Base-by-base conservation (phyloP, 2,888 invertebrate genomes). In the Nymphalis polychloros region DNA sequence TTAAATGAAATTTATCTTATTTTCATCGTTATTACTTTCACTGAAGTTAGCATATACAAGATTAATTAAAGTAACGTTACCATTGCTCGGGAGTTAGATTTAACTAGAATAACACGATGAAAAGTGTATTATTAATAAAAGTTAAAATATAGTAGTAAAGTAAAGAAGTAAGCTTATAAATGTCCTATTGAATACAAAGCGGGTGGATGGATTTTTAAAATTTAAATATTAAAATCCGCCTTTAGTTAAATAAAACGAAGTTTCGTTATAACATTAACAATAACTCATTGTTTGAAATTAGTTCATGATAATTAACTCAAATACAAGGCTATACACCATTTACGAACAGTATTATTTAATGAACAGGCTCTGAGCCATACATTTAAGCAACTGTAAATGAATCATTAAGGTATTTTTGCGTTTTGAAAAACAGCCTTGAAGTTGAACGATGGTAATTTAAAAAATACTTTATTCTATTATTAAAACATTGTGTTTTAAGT, bases 331-430 rank as follows among this genome's bases (percentile, higher is more conserved):
- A 69, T 71, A 62, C 63, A 70, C 64, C 55, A 68, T 68, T 68
- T 71, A 78, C 79, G 80, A 85, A 83, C 79, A 79, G 79, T 79
- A 79, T 79, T 77, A 79, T 80, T 81, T 75, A 75, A 81, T 79
- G 76, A 77, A 79, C 77, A 82, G 81, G 79, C 76, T 76, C 70
- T 69, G 63, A 73, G 75, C 72, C 71, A 52, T 50, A 52, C 20
- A 48, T 62, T 71, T 65, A 59, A 65, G 62, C 57, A 69, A 67
- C 50, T 23, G 35, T 46, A 61, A 50, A 17, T 63, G 41, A 63
- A 49, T 35, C 66, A 63, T 68, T 63, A 47, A 41, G 41, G 63
- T 59, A 41, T 67, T 65, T 64, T 55, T 60, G 50, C 35, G 46
- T 66, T 64, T 48, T 47, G 55, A 65, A 67, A 65, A 48, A 53